Percentiles rank a stretch among this genome's conserved stretches.
Evolutionary conservation across 2,797 vertebrate genomes (phyloP).

Genomic region (Psittacula echo): DNA sequence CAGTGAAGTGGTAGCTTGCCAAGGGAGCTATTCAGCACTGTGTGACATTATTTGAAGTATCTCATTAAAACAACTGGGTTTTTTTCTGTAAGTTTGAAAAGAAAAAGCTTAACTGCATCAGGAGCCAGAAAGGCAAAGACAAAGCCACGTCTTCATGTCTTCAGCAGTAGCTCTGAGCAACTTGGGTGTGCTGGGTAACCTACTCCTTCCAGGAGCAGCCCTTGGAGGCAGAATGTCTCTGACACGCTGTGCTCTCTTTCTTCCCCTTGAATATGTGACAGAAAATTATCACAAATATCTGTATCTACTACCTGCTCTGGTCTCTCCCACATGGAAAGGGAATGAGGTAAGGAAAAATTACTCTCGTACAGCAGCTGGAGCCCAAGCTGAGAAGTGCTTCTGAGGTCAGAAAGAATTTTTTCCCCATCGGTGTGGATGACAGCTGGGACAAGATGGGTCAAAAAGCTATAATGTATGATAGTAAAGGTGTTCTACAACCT

Average conservation of each 20-base stretch:
- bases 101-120: neutral
- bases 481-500: neutral
- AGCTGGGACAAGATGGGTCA: neutral
- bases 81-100: neutral
- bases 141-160: neutral
- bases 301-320: neutral
- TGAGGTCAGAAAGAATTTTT: neutral
- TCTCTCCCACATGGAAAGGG: neutral
- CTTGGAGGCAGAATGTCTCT: neutral
- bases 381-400: neutral
- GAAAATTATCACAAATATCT: neutral
- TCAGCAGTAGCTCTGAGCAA: neutral
- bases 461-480: neutral
- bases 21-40: neutral
- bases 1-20: neutral
- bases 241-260: neutral
- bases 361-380: neutral
- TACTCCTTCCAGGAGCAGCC: neutral
- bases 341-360: neutral
- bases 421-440: neutral
- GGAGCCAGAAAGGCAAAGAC: neutral
- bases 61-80: neutral
- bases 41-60: slow-evolving; percentile 3
- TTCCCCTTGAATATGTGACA: neutral
- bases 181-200: neutral